A percentile compares a stretch with the other conserved stretches of the same genome.
Conservation (phyloP, 2,888 invertebrate genomes). For the Spodoptera littoralis region DNA sequence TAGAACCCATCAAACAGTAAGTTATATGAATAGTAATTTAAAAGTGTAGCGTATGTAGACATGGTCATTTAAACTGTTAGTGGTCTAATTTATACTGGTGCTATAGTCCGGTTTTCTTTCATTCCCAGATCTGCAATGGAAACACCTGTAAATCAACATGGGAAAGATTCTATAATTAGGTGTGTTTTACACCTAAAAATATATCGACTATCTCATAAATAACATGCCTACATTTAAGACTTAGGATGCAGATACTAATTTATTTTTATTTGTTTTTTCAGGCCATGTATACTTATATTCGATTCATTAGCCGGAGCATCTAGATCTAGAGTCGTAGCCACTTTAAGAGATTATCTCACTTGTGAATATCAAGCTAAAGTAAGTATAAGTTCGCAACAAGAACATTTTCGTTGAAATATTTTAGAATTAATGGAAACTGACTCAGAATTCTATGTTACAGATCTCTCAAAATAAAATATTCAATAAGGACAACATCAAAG, state of each 20-base stretch:
- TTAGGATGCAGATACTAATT: not conserved
- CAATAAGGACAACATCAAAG: constrained; percentile 95
- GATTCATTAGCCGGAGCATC: constrained; percentile 96
- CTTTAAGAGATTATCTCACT: constrained; percentile 96
- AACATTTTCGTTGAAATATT: too few relatives aligned
- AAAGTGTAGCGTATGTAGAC: not conserved
- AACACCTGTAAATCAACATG: constrained; percentile 35
- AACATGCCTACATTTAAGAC: constrained; percentile 5
- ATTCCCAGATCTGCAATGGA: constrained; percentile 36
- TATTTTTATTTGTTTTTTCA: constrained; percentile 79
- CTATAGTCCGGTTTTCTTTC: constrained; percentile 28
- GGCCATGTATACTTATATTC: constrained; percentile 98
- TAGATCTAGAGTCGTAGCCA: constrained; percentile 95
- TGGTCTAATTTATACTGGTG: not conserved
- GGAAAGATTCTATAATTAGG: constrained; percentile 50
- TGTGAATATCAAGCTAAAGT: constrained; percentile 95
- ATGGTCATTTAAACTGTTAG: not conserved
- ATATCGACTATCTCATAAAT: not conserved
- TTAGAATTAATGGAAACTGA: too few relatives aligned
- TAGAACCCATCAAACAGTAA: constrained; percentile 91
- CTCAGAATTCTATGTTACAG: constrained; percentile 64
- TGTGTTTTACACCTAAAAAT: constrained; percentile 36
- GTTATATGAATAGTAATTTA: constrained; percentile 58
- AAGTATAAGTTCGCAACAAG: constrained; percentile 45
- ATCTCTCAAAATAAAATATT: constrained; percentile 91